These are phyloP conservation scores for Orthosia incerta DNA, from an alignment of 2,888 invertebrate species.

Conservation along the genomic window DNA sequence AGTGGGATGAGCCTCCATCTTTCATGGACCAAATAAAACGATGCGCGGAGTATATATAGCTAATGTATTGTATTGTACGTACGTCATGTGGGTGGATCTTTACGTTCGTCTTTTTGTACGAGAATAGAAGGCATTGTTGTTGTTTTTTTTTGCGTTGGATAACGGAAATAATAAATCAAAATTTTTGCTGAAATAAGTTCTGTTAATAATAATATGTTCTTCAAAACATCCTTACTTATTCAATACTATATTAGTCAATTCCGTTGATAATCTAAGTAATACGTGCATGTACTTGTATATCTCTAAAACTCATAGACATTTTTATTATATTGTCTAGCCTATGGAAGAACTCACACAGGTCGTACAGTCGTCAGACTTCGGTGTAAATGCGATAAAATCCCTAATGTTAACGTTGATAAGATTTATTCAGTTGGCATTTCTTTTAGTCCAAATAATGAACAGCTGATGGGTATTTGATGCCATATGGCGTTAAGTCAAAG, in stretches of 20 bases:
- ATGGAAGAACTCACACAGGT: too few relatives aligned
- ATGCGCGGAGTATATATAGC: slow-evolving; percentile 62
- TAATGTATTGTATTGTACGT: slow-evolving; percentile 64
- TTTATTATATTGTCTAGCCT: too few relatives aligned
- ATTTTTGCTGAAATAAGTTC: slow-evolving; percentile 21
- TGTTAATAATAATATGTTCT: slow-evolving; percentile 8
- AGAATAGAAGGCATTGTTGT: slow-evolving; percentile 54
- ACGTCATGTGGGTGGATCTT: slow-evolving; percentile 59
- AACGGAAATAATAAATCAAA: slow-evolving; percentile 41
- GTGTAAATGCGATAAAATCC: too few relatives aligned
- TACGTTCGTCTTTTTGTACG: slow-evolving; percentile 51
- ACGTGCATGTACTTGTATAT: too few relatives aligned
- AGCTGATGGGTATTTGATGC: background rate
- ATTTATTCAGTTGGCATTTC: background rate
- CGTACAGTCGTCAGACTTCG: too few relatives aligned
- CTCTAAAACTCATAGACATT: too few relatives aligned
- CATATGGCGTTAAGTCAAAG: too few relatives aligned
- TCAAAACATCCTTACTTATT: background rate
- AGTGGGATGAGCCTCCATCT: slow-evolving; percentile 80
- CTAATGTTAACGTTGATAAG: too few relatives aligned
- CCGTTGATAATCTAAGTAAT: background rate
- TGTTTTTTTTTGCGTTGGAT: slow-evolving; percentile 31
- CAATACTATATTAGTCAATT: background rate
- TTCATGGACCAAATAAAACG: slow-evolving; percentile 82
- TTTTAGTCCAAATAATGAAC: background rate